Percentiles rank a stretch among this genome's conserved stretches.
Conservation (phyloP, 2,888 invertebrate genomes). For the Scaptodrosophila latifasciaeformis region DNA sequence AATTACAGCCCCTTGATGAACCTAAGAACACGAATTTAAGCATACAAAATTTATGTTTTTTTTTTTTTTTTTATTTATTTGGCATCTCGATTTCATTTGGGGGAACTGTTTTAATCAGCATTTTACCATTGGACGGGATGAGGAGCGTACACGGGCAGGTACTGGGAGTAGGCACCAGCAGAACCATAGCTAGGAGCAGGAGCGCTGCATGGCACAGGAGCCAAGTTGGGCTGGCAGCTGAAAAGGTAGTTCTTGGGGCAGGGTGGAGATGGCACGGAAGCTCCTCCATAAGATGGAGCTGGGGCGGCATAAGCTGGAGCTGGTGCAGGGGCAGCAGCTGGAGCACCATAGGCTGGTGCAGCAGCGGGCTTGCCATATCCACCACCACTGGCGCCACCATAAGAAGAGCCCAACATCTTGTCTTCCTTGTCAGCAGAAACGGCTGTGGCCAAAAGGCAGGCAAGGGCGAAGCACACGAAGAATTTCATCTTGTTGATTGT, state of each 20-base stretch:
- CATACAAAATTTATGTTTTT: constrained; percentile 4
- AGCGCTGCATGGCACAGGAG: constrained; percentile 65
- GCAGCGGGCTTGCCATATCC: constrained; percentile 41
- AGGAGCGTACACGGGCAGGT: constrained; percentile 56
- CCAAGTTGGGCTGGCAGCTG: constrained; percentile 66
- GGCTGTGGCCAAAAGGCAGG: constrained; percentile 39
- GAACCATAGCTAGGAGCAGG: constrained; percentile 55
- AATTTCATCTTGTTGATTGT: constrained; percentile 57
- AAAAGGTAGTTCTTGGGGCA: constrained; percentile 69
- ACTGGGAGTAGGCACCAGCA: constrained; percentile 67
- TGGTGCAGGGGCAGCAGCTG: constrained; percentile 19
- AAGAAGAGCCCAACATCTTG: constrained; percentile 53
- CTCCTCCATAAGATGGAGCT: constrained; percentile 1
- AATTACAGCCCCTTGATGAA: too few species aligned
- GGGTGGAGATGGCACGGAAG: constrained; percentile 55
- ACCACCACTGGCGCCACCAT: constrained; percentile 39
- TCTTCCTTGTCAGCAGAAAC: constrained; percentile 41
- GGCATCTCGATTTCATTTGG: background rate
- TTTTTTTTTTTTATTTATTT: constrained; percentile 15
- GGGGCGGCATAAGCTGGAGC: constrained; percentile 18
- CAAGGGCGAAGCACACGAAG: constrained; percentile 34
- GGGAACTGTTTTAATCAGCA: background rate
- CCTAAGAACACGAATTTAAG: background rate
- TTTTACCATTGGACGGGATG: constrained; percentile 39
- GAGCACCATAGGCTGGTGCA: constrained; percentile 23